Conservation (phyloP, 2,797 vertebrate genomes). For the Odontamblyopus lacepedii region DNA sequence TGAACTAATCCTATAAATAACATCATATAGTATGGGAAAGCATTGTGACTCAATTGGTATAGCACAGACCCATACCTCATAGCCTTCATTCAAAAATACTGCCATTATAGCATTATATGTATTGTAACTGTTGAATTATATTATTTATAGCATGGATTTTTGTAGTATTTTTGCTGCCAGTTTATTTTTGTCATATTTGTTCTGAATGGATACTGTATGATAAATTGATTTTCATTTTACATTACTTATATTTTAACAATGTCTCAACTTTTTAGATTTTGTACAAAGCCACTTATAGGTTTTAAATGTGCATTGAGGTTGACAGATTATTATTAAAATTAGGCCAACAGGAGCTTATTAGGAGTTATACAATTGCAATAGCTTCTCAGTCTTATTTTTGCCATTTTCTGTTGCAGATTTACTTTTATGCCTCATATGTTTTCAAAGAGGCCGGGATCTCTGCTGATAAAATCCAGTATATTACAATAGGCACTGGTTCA, state of each 20-base stretch:
- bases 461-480: conserved; percentile 80
- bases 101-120: no score
- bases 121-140: background rate
- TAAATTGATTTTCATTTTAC: background rate
- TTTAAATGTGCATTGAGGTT: conserved; percentile 41
- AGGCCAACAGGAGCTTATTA: conserved; percentile 56
- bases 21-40: background rate
- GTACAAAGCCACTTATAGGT: conserved; percentile 5
- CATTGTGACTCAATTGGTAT: no score
- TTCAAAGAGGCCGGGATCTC: conserved; percentile 86
- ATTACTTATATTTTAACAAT: no score
- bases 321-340: conserved; percentile 47
- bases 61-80: background rate
- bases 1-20: background rate
- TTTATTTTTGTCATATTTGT: background rate
- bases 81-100: no score
- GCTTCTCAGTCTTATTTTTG: conserved; percentile 8
- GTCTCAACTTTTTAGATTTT: background rate
- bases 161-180: no score
- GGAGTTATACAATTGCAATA: conserved; percentile 10
- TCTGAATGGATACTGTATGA: background rate
- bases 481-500: conserved; percentile 84
- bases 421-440: conserved; percentile 88
- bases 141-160: background rate
- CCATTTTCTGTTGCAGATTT: conserved; percentile 77